phyloP scores from a whole-genome alignment of 2,113 vertebrate genomes.

The Elephas maximus region DNA sequence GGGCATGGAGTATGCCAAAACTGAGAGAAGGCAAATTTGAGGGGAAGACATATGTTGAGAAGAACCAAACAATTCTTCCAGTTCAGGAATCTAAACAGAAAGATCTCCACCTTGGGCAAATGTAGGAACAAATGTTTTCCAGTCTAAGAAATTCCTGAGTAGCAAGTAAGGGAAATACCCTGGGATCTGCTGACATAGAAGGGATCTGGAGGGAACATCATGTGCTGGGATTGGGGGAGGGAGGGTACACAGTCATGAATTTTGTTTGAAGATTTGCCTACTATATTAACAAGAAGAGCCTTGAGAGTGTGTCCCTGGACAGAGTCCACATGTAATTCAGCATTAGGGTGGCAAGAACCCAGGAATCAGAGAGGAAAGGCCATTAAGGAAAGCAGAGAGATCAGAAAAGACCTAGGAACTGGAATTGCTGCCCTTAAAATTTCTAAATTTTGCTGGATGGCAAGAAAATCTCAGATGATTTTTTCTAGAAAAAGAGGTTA shows the following conservation, averaged over 20 bases:
- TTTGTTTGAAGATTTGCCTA: background rate
- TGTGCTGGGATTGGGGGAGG: background rate
- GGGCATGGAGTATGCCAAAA: background rate
- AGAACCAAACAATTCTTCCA: background rate
- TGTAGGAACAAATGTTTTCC: background rate
- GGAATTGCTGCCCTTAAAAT: background rate
- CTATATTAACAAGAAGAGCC: background rate
- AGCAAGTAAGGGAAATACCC: background rate
- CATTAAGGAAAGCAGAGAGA: background rate
- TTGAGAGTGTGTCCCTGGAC: background rate
- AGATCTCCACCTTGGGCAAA: background rate
- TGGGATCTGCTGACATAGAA: background rate
- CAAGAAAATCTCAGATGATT: background rate
- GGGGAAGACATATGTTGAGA: background rate
- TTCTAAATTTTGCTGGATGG: conserved; percentile 4
- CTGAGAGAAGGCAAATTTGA: background rate
- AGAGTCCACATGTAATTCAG: background rate
- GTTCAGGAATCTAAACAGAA: background rate
- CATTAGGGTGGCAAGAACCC: background rate
- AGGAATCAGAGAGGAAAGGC: background rate
- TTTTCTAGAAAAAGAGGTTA: background rate
- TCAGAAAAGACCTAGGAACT: background rate
- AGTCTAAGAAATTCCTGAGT: background rate
- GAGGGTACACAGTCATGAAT: background rate
- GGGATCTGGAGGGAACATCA: background rate